These are phyloP conservation scores for Apaloderma vittatum DNA, from an alignment of 2,113 vertebrate species.

Conservation along the genomic window DNA sequence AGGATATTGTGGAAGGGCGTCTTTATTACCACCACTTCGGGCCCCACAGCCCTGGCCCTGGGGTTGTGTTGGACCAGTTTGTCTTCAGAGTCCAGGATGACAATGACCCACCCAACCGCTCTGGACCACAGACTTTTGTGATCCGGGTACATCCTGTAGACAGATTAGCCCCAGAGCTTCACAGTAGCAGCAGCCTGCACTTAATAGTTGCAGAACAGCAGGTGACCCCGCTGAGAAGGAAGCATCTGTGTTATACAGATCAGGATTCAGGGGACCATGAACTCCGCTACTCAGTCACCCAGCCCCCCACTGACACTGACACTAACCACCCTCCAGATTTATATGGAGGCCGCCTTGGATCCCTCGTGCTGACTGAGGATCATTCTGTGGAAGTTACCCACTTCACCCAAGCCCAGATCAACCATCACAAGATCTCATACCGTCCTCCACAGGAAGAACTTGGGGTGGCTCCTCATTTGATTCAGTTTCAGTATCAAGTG, in stretches of 20 bases:
- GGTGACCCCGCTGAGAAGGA: conserved; percentile 88
- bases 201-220: conserved; percentile 93
- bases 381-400: conserved; percentile 84
- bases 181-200: conserved; percentile 86
- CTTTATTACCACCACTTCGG: conserved; percentile 91
- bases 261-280: conserved; percentile 93
- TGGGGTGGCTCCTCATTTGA: conserved; percentile 89
- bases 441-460: conserved; percentile 91
- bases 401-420: conserved; percentile 96
- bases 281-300: conserved; percentile 86
- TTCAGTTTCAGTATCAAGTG: conserved; percentile 92
- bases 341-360: conserved; percentile 75
- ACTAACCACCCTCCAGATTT: conserved; percentile 82
- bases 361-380: conserved; percentile 89
- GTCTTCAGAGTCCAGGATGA: conserved; percentile 91
- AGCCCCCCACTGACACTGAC: conserved; percentile 90
- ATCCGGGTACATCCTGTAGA: conserved; percentile 90
- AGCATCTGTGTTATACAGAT: conserved; percentile 92
- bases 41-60: conserved; percentile 84
- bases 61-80: conserved; percentile 88
- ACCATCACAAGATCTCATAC: conserved; percentile 95
- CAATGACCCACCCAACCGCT: conserved; percentile 94
- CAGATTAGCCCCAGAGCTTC: conserved; percentile 89
- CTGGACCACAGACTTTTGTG: conserved; percentile 85
- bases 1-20: conserved; percentile 88